Evolutionary conservation across 2,888 invertebrate species (phyloP), one percentile per base, ranked within the genome.

Genomic region (Mythimna lalbum): DNA sequence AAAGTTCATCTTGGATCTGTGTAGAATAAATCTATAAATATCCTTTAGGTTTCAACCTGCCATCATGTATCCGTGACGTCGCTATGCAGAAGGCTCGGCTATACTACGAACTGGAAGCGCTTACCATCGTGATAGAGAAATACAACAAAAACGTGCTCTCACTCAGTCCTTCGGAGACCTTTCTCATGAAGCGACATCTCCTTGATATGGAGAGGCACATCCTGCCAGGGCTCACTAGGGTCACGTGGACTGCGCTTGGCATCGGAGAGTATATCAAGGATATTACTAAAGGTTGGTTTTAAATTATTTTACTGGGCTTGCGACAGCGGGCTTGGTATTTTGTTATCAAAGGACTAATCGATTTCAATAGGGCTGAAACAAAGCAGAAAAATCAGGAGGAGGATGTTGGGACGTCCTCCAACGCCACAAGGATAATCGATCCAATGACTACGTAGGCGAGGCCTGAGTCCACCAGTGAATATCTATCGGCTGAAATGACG

Each of bases 181-280:
- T 97, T 74, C 96, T 98, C 66, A 93, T 98, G 89, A 97, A 97
- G 82, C 96, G 96, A 19, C 97, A 97, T 81, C 95, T 98, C 0
- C 94, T 97, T 82, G 97, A 97, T 75, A 97, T 98, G 76, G 98
- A 98, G 90, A 96, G 97, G 50, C 96, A 97, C 63, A 97, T 98
- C 62, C 97, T 98, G 86, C 98, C 98, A 4, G 99, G 99, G 0
- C 94, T 98, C 0, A 97, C 97, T 4, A 96, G 98, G 39, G 97
- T 98, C 69, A 98, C 98, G 57, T 99, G 99, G 99, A 97, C 97
- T 76, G 98, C 98, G 0, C 96, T 99, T 19, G 98, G 98, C 36
- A 98, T 99, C 56, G 94, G 95, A 21, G 98, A 98, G 74, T 99
- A 98, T 90, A 95, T 96, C 55, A 91, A 88, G 64, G 95, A 95